phyloP scores from a whole-genome alignment of 1,140 invertebrate species.

The Andrena cerasifolii region DNA sequence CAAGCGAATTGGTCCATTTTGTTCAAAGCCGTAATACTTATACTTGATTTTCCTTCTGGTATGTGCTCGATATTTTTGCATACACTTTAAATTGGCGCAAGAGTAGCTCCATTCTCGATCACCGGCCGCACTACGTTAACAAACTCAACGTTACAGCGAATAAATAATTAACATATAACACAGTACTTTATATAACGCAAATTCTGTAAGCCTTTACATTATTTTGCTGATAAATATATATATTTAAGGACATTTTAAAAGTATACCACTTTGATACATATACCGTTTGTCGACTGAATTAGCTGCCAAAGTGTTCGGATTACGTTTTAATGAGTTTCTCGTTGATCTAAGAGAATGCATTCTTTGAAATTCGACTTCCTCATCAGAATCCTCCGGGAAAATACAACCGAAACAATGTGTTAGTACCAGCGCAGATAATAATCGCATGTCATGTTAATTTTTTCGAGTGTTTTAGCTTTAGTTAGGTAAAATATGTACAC shows the following conservation, averaged over 20 bases:
- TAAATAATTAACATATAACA: neutral
- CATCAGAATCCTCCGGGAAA: constrained; percentile 7
- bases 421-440: constrained; percentile 50
- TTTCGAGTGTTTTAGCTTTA: neutral
- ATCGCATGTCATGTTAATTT: constrained; percentile 55
- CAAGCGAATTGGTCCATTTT: neutral
- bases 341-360: neutral
- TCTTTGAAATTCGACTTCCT: constrained; percentile 19
- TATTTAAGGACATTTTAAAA: neutral
- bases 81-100: neutral
- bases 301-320: neutral
- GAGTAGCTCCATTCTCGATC: neutral
- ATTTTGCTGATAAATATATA: neutral
- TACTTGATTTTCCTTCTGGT: neutral
- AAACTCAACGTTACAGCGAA: neutral
- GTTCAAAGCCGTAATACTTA: neutral
- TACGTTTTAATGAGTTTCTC: neutral
- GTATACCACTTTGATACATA: neutral
- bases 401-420: constrained; percentile 27
- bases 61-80: neutral
- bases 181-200: neutral
- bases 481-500: neutral
- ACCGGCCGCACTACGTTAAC: neutral
- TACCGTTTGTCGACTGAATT: constrained; percentile 5
- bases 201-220: neutral